Conservation (phyloP, 2,113 vertebrate species). For the Anguilla rostrata region DNA sequence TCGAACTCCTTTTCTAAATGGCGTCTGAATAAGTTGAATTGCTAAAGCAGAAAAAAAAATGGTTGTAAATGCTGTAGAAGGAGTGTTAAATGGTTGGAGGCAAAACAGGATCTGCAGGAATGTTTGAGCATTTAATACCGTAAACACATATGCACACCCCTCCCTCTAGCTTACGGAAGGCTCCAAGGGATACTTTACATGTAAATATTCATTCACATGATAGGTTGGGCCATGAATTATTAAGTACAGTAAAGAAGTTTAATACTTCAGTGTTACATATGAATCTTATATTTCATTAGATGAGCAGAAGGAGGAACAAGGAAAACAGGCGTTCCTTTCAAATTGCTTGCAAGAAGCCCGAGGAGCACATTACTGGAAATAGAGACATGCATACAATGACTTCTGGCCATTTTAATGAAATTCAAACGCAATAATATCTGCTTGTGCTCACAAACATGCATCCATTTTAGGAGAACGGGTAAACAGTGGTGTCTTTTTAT, state of each 20-base stretch:
- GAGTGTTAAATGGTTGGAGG: slow-evolving; percentile 66
- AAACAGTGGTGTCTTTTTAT: neutral
- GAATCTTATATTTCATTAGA: slow-evolving; percentile 59
- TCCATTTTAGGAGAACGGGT: neutral
- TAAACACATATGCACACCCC: slow-evolving; percentile 66
- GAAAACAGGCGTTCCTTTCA: slow-evolving; percentile 42
- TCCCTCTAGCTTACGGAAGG: slow-evolving; percentile 63
- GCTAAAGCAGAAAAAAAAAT: slow-evolving; percentile 65
- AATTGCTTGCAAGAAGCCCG: slow-evolving; percentile 25
- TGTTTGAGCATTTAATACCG: slow-evolving; percentile 68
- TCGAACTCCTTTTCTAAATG: slow-evolving; percentile 63
- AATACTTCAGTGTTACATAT: slow-evolving; percentile 59
- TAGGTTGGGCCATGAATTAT: slow-evolving; percentile 71
- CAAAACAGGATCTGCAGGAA: slow-evolving; percentile 58
- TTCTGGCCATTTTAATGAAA: slow-evolving; percentile 29
- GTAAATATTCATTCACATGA: slow-evolving; percentile 73
- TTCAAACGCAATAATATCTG: slow-evolving; percentile 31
- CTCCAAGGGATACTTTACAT: slow-evolving; percentile 70
- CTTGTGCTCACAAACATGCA: slow-evolving; percentile 13
- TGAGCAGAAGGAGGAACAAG: slow-evolving; percentile 45
- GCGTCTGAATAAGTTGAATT: slow-evolving; percentile 61
- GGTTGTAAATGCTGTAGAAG: slow-evolving; percentile 48
- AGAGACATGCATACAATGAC: slow-evolving; percentile 23
- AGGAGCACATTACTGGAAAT: slow-evolving; percentile 37
- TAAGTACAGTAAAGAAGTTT: slow-evolving; percentile 64